phyloP scores from a whole-genome alignment of 1,140 invertebrate genomes.

The Tetramorium simillimum region DNA sequence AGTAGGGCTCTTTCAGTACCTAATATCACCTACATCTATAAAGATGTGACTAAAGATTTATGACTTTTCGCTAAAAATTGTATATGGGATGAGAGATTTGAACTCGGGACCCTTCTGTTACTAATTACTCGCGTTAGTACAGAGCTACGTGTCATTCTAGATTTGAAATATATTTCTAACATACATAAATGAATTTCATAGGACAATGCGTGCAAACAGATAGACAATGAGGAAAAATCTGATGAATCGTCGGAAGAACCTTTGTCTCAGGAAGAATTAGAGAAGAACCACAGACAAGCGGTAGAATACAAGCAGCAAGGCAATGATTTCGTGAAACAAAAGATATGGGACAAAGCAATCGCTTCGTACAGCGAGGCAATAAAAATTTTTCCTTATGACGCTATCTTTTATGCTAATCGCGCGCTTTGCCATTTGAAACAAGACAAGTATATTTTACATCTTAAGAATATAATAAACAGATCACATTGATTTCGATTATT shows the following conservation, averaged over 20 bases:
- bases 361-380: constrained; percentile 93
- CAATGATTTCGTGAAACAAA: constrained; percentile 92
- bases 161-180: neutral
- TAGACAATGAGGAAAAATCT: constrained; percentile 87
- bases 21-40: too few species aligned
- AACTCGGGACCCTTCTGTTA: too few species aligned
- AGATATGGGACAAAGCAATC: constrained; percentile 93
- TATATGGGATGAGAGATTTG: too few species aligned
- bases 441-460: constrained; percentile 88
- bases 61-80: too few species aligned
- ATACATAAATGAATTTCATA: constrained; percentile 71
- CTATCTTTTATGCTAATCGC: constrained; percentile 94
- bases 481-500: neutral
- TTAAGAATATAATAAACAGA: neutral
- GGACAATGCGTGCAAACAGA: constrained; percentile 90
- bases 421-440: constrained; percentile 95
- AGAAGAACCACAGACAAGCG: constrained; percentile 83
- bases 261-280: constrained; percentile 87
- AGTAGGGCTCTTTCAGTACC: too few species aligned
- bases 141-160: too few species aligned
- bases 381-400: constrained; percentile 90
- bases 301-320: constrained; percentile 88
- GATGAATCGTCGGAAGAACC: constrained; percentile 86
- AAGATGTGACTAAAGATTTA: too few species aligned
- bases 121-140: too few species aligned